phyloP scores from a whole-genome alignment of 53 echinoderm and acorn worm species.

The Crossaster papposus region DNA sequence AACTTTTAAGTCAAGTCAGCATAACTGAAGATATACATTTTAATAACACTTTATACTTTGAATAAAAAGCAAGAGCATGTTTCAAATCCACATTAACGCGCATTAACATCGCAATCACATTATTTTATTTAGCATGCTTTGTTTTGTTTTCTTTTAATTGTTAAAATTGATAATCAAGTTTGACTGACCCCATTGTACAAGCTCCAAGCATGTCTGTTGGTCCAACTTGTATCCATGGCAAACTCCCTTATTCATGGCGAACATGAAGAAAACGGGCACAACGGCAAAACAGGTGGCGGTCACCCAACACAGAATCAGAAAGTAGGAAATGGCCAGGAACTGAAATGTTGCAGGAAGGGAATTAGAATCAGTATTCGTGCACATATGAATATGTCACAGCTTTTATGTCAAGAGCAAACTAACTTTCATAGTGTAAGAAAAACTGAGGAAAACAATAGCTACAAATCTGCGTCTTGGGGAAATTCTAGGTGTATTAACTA shows the following conservation, averaged over 20 bases:
- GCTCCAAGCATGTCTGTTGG: constrained; percentile 51
- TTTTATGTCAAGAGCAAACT: too few species aligned
- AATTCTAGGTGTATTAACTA: too few species aligned
- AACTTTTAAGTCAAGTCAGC: too few species aligned
- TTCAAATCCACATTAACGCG: too few species aligned
- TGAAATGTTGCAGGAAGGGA: neutral
- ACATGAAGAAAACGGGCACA: constrained; percentile 65
- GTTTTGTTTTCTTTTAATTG: neutral
- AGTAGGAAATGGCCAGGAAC: constrained; percentile 58
- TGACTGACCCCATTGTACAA: constrained; percentile 67
- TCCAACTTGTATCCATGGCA: constrained; percentile 31
- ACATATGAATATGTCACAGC: neutral
- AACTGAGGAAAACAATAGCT: too few species aligned
- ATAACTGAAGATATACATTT: too few species aligned
- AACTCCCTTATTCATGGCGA: constrained; percentile 28
- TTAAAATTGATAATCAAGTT: neutral
- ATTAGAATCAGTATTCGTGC: neutral
- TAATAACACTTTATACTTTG: too few species aligned
- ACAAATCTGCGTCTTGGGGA: too few species aligned
- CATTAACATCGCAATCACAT: neutral
- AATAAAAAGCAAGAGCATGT: too few species aligned
- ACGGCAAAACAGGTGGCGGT: constrained; percentile 58
- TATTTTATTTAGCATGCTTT: neutral
- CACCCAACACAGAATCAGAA: constrained; percentile 61
- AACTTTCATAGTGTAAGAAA: too few species aligned